A percentile compares a stretch with the other conserved stretches of the same genome.
These are phyloP conservation scores for Rhynchomys soricoides DNA, from an alignment of 2,113 vertebrate species.

Conservation along the genomic window DNA sequence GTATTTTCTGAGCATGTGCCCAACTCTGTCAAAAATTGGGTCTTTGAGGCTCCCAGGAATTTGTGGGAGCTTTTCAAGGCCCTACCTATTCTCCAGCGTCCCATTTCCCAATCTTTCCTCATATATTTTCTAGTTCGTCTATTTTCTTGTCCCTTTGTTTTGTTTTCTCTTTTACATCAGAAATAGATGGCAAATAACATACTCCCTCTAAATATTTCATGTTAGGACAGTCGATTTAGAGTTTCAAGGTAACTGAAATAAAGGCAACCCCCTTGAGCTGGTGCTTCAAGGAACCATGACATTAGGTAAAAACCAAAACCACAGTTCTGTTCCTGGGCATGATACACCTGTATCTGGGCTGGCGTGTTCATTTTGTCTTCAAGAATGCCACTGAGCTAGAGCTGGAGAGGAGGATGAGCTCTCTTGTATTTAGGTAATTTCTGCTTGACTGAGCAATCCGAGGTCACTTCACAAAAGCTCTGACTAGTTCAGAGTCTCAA, in stretches of 20 bases:
- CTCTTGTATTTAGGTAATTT: neutral
- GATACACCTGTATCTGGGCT: neutral
- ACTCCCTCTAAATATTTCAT: slow-evolving; percentile 53
- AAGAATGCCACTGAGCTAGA: neutral
- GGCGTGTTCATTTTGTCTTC: neutral
- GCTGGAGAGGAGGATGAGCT: neutral
- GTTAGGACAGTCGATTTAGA: neutral
- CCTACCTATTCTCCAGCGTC: neutral
- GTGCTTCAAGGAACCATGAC: neutral
- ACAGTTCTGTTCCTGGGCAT: slow-evolving; percentile 1
- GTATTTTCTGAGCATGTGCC: slow-evolving; percentile 1
- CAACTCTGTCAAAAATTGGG: neutral
- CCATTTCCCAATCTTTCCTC: slow-evolving; percentile 3
- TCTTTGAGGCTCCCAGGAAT: slow-evolving; percentile 45
- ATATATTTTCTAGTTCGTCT: slow-evolving; percentile 19
- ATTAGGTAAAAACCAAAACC: neutral
- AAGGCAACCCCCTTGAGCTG: neutral
- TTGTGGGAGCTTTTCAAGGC: neutral
- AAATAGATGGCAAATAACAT: slow-evolving; percentile 16
- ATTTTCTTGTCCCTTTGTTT: neutral
- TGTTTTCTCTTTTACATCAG: neutral
- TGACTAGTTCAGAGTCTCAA: slow-evolving; percentile 34
- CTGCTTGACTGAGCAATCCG: neutral
- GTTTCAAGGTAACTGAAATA: slow-evolving; percentile 25
- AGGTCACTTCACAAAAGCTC: slow-evolving; percentile 7